phyloP scores from a whole-genome alignment of 1,140 invertebrate genomes.

The Philaenus spumarius region DNA sequence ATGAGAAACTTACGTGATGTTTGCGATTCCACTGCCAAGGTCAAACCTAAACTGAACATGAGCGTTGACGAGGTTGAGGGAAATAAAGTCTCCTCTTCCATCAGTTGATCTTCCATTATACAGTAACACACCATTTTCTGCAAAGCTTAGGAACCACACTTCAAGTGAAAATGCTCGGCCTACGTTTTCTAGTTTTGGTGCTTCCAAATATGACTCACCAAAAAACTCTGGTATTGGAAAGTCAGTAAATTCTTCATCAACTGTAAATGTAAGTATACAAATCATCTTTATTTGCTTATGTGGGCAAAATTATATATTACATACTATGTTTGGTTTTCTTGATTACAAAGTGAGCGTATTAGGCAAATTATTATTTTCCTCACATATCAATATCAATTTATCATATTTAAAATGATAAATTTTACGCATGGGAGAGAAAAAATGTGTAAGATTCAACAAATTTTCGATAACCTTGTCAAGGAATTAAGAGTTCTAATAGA shows the following conservation, averaged over 20 bases:
- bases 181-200: conserved; percentile 54
- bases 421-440: too few species aligned
- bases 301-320: too few species aligned
- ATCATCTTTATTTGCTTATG: too few species aligned
- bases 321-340: too few species aligned
- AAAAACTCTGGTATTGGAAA: conserved; percentile 56
- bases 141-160: conserved; percentile 75
- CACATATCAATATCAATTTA: too few species aligned
- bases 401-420: too few species aligned
- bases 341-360: too few species aligned
- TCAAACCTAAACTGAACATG: conserved; percentile 79
- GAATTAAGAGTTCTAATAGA: too few species aligned
- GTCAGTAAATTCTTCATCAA: conserved; percentile 53
- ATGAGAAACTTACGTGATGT: conserved; percentile 80
- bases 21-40: conserved; percentile 78
- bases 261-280: too few species aligned
- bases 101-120: conserved; percentile 77
- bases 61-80: conserved; percentile 70
- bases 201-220: conserved; percentile 21
- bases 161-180: conserved; percentile 74
- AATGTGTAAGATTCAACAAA: too few species aligned
- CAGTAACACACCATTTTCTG: conserved; percentile 70
- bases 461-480: too few species aligned
- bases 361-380: too few species aligned
- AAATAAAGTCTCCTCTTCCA: conserved; percentile 77